A percentile compares a stretch with the other conserved stretches of the same genome.
Evolutionary conservation across 2,113 vertebrate species (phyloP).

Genomic region (Taurulus bubalis): DNA sequence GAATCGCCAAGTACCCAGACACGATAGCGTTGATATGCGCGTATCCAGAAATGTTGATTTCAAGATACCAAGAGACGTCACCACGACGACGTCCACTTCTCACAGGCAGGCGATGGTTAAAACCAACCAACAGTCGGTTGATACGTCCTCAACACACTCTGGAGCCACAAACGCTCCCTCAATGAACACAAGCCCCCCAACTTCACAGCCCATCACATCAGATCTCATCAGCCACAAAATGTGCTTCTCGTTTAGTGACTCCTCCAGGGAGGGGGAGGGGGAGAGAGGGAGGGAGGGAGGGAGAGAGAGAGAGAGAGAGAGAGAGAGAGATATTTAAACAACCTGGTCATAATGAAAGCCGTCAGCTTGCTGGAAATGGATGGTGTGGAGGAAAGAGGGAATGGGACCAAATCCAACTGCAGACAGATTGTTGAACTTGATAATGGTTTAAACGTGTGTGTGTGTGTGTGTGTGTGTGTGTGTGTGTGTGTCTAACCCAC

Average conservation of each 20-base stretch:
- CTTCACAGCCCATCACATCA: constrained; percentile 65
- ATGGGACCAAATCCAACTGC: constrained; percentile 63
- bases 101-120: neutral
- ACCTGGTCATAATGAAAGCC: constrained; percentile 77
- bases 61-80: too few species aligned
- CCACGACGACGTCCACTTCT: too few species aligned
- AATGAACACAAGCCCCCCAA: constrained; percentile 40
- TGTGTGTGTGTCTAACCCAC: neutral
- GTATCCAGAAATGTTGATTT: too few species aligned
- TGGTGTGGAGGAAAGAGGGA: constrained; percentile 39
- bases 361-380: constrained; percentile 52
- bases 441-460: constrained; percentile 65
- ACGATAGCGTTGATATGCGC: too few species aligned
- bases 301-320: neutral
- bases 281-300: neutral
- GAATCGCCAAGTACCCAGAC: too few species aligned
- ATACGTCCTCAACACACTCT: neutral
- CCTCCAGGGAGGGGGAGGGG: too few species aligned
- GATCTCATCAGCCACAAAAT: constrained; percentile 53
- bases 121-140: neutral
- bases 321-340: constrained; percentile 49
- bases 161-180: neutral
- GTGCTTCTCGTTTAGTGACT: constrained; percentile 65
- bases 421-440: constrained; percentile 78
- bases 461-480: constrained; percentile 10